phyloP scores from a whole-genome alignment of 2,888 invertebrate species.

The Diabrotica balteata region DNA sequence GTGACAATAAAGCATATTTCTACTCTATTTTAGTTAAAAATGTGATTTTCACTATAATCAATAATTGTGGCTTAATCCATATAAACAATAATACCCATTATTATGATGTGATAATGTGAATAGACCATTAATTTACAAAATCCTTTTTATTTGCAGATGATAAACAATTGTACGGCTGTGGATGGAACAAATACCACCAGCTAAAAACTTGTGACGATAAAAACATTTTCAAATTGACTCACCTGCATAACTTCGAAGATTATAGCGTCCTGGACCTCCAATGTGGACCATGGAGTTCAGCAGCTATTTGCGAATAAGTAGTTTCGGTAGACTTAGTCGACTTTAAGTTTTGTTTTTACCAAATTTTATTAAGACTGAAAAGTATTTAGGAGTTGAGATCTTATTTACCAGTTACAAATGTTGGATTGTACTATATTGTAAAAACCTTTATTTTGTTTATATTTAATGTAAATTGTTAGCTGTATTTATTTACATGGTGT shows the following conservation, averaged over 20 bases:
- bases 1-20: too few species aligned
- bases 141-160: conserved; percentile 62
- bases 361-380: not conserved
- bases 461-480: not conserved
- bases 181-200: conserved; percentile 85
- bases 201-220: conserved; percentile 64
- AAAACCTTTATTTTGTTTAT: not conserved
- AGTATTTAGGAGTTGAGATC: not conserved
- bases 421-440: not conserved
- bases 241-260: conserved; percentile 46
- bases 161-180: conserved; percentile 75
- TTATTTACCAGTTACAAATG: not conserved
- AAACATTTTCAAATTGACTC: conserved; percentile 48
- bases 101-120: too few species aligned
- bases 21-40: too few species aligned
- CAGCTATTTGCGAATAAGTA: conserved; percentile 45
- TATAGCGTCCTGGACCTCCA: conserved; percentile 47
- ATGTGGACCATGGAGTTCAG: conserved; percentile 64
- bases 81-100: too few species aligned
- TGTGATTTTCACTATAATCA: too few species aligned
- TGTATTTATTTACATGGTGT: too few species aligned
- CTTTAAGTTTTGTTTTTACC: not conserved
- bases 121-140: too few species aligned
- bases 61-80: too few species aligned
- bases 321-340: too few species aligned